Evolutionary conservation across 1,140 invertebrate genomes (phyloP), one percentile per base, ranked within the genome.

Genomic region (Acromyrmex heyeri): DNA sequence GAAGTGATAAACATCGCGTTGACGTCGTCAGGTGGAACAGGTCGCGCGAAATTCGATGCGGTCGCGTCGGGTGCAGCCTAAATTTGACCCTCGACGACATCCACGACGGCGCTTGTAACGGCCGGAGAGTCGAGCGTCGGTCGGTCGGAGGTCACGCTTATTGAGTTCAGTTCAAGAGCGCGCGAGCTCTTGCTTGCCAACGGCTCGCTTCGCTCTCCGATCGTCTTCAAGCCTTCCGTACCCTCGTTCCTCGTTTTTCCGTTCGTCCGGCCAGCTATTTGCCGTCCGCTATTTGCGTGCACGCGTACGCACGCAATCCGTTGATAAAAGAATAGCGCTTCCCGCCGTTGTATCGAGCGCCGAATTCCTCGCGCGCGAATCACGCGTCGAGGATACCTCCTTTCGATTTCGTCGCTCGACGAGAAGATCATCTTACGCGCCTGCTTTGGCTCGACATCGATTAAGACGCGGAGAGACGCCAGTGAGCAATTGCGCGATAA

Each of bases 61-160:
- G 77, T 81, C 44, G 67, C 76, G 79, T 91, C 75, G 86, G 50
- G 70, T 82, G 85, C 82, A 90, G 90, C 89, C 92, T 94, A 93
- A 94, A 94, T 93, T 77, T 92, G 94, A 94, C 92, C 93, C 91
- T 94, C 93, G 90, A 91, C 93, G 90, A 91, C 93, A 90, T 93
- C 91, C 87, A 88, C 87, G 91, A 72, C 92, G 93, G 93, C 30
- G 77, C 92, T 92, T 92, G 93, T 92, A 94, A 91, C 91, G 90
- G 59, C 59, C 64, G 38, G 21, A 12, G 86, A 86, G 86, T 85
- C 87, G 65, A 50, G 21, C 65, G 38, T 50, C 38, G 21, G 65
- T 93, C 92, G 92, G 92, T 93, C 92, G 91, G 92, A 93, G 93
- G 93, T 91, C 92, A 85, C 89, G 92, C 93, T 87, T 93, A 93